phyloP scores from a whole-genome alignment of 2,113 vertebrate species.

The Colaptes auratus region DNA sequence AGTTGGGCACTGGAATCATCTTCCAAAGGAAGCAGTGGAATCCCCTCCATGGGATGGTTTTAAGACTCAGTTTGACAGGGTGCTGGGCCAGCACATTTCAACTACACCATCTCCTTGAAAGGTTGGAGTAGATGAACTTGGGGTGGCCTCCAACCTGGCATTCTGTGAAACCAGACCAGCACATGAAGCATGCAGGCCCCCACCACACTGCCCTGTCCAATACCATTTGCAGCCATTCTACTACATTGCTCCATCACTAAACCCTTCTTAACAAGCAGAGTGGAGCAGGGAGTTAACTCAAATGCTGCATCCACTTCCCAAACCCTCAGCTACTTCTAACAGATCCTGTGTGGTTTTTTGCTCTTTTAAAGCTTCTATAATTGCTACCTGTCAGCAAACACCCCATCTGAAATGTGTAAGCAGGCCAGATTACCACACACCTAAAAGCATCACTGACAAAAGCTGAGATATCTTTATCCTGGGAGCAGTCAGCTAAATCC shows the following conservation, averaged over 20 bases:
- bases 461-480: not conserved
- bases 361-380: not conserved
- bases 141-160: too few species aligned
- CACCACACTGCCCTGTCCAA: not conserved
- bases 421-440: not conserved
- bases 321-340: not conserved
- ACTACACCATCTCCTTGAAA: too few species aligned
- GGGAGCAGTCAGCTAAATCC: not conserved
- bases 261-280: not conserved
- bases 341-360: not conserved
- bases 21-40: too few species aligned
- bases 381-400: conserved; percentile 4
- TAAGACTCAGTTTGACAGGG: too few species aligned
- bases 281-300: not conserved
- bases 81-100: too few species aligned
- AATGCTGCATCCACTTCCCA: not conserved
- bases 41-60: too few species aligned
- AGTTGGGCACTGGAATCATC: too few species aligned
- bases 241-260: not conserved
- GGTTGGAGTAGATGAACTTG: too few species aligned
- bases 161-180: not conserved
- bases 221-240: not conserved
- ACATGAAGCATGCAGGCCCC: not conserved
- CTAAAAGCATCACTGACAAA: not conserved
- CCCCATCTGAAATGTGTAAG: not conserved